Percentiles rank a stretch among this genome's conserved stretches.
These are phyloP conservation scores for Melipona beecheii DNA, from an alignment of 2,888 invertebrate genomes.

Conservation along the genomic window DNA sequence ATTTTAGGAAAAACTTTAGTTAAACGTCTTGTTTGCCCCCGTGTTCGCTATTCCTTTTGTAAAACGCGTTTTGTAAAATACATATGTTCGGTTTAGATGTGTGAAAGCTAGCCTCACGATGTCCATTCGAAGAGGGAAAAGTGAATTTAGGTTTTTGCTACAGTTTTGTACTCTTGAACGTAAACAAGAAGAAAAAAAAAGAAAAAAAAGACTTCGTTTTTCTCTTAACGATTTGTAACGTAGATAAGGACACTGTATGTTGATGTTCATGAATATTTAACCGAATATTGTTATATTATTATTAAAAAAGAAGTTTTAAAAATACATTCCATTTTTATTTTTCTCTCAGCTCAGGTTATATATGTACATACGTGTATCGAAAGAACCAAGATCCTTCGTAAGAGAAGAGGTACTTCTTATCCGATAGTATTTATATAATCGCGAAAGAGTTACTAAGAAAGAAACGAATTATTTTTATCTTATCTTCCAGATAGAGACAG, in stretches of 20 bases:
- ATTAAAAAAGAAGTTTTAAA: conserved; percentile 70
- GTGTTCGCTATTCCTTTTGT: conserved; percentile 52
- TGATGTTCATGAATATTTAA: conserved; percentile 71
- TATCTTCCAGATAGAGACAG: conserved; percentile 29
- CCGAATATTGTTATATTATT: conserved; percentile 71
- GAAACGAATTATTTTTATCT: conserved; percentile 55
- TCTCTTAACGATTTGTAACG: conserved; percentile 68
- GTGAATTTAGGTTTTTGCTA: conserved; percentile 68
- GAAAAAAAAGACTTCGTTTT: conserved; percentile 61
- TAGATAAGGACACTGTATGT: conserved; percentile 72
- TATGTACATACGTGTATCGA: conserved; percentile 46
- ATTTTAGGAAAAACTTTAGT: conserved; percentile 63
- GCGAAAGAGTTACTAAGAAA: conserved; percentile 28
- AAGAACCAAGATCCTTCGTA: conserved; percentile 47
- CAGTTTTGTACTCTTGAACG: conserved; percentile 69
- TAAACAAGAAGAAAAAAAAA: not conserved
- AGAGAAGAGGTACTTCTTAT: conserved; percentile 32
- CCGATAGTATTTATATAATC: conserved; percentile 52
- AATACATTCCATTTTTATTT: conserved; percentile 72
- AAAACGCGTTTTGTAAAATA: conserved; percentile 58
- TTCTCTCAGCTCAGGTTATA: conserved; percentile 56
- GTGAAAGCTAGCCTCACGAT: conserved; percentile 47
- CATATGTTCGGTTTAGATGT: conserved; percentile 52
- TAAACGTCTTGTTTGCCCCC: conserved; percentile 28
- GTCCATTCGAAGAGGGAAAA: conserved; percentile 33